Conservation (phyloP, 1,140 invertebrate genomes). For the Melipona quadrifasciata region DNA sequence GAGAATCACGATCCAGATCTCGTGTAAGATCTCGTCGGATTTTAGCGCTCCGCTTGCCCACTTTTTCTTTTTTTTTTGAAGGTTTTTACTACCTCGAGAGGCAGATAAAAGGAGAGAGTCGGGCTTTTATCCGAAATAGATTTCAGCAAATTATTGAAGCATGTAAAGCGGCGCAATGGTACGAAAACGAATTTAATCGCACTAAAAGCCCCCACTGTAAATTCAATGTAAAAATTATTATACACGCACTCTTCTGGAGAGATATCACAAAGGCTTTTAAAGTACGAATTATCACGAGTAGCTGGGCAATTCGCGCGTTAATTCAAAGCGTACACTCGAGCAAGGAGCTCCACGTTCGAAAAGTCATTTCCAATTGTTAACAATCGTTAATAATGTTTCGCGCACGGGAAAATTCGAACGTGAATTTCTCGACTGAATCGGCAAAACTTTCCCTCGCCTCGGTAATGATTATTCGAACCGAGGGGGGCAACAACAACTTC, state of each 20-base stretch:
- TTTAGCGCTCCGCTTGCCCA: background rate
- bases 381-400: too few species aligned
- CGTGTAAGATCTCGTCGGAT: background rate
- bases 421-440: too few species aligned
- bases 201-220: background rate
- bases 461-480: background rate
- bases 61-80: background rate
- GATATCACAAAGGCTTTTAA: background rate
- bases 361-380: too few species aligned
- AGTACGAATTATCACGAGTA: background rate
- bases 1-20: too few species aligned
- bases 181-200: background rate
- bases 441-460: too few species aligned
- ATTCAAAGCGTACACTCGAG: too few species aligned
- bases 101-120: background rate
- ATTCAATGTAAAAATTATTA: background rate
- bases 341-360: too few species aligned
- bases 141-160: constrained; percentile 3
- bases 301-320: background rate
- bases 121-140: background rate
- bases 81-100: background rate
- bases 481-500: background rate
- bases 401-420: too few species aligned
- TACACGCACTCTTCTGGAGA: background rate
- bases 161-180: background rate